A percentile compares a stretch with the other conserved stretches of the same genome.
Evolutionary conservation across 2,888 invertebrate species (phyloP).

Genomic region (Xylocampa areola): DNA sequence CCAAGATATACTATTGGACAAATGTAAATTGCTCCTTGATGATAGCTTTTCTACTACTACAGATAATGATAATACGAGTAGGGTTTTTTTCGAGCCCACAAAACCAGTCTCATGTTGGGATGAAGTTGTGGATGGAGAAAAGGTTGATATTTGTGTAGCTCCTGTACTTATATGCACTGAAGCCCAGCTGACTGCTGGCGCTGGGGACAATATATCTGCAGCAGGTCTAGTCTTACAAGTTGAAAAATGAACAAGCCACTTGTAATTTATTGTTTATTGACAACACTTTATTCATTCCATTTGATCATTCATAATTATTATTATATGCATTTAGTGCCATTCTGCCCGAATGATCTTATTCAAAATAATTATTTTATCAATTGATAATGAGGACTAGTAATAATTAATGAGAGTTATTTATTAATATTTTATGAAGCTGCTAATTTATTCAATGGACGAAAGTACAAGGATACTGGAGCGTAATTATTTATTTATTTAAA

Average conservation of each 20-base stretch:
- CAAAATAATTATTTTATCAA: conserved; percentile 22
- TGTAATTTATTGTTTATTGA: conserved; percentile 37
- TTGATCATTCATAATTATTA: conserved; percentile 39
- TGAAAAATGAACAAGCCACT: conserved; percentile 74
- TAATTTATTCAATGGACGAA: conserved; percentile 40
- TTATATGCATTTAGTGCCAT: conserved; percentile 54
- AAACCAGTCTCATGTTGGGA: conserved; percentile 96
- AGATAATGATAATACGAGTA: conserved; percentile 82
- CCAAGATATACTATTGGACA: conserved; percentile 86
- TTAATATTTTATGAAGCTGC: conserved; percentile 32
- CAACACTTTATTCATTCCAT: conserved; percentile 55
- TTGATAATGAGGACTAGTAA: conserved; percentile 39
- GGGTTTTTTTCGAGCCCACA: conserved; percentile 91
- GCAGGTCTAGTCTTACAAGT: conserved; percentile 94
- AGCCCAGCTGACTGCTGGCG: conserved; percentile 95
- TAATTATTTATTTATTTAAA: conserved; percentile 17
- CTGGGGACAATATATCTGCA: conserved; percentile 97
- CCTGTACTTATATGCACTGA: conserved; percentile 95
- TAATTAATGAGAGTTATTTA: conserved; percentile 39
- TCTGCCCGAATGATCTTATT: conserved; percentile 48
- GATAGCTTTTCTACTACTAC: conserved; percentile 95
- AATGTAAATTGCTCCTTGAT: conserved; percentile 92
- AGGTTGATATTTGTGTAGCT: conserved; percentile 93
- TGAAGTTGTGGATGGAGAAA: conserved; percentile 88
- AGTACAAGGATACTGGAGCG: conserved; percentile 51